Conservation (phyloP, 2,797 vertebrate genomes). For the Loris lydekkerianus region DNA sequence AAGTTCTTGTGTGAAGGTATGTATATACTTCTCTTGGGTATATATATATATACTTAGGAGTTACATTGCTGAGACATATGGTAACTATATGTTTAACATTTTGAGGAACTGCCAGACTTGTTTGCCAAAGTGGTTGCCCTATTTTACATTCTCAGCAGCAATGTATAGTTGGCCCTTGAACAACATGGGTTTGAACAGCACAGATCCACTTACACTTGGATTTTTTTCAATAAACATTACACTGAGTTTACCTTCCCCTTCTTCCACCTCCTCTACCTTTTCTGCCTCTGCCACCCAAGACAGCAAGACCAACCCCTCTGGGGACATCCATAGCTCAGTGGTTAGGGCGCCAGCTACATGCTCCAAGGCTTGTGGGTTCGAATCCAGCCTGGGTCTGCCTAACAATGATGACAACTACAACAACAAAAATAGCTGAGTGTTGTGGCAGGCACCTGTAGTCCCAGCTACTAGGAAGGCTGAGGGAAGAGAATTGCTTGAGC, state of each 20-base stretch:
- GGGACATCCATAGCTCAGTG: no score
- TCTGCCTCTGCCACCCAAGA: background rate
- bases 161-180: background rate
- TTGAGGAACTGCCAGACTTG: background rate
- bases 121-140: background rate
- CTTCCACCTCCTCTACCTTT: background rate
- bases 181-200: background rate
- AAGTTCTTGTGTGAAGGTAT: conserved; percentile 11
- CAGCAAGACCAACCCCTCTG: background rate
- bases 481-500: no score
- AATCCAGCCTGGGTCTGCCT: no score
- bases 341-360: no score
- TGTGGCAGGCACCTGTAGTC: no score
- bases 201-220: no score
- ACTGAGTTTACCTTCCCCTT: background rate
- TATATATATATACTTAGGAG: background rate
- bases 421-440: no score
- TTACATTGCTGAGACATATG: background rate
- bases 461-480: no score
- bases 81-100: background rate
- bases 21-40: background rate
- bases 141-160: background rate
- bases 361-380: background rate
- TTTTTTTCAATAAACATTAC: background rate
- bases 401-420: no score